phyloP scores from a whole-genome alignment of 1,140 invertebrate species.

The Caerostris darwini region DNA sequence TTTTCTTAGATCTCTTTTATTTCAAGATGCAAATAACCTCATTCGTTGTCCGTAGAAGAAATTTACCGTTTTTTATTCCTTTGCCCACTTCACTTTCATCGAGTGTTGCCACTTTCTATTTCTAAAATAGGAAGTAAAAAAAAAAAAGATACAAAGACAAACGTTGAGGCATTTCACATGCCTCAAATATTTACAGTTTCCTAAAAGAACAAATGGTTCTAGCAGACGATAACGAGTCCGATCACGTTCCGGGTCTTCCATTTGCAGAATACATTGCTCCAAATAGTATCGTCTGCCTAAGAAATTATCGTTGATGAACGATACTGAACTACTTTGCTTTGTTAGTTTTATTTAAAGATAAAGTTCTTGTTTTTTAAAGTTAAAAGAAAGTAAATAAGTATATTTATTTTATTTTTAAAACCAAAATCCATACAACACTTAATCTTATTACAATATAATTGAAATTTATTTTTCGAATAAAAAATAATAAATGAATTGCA shows the following conservation, averaged over 20 bases:
- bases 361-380: not conserved
- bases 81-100: conserved; percentile 4
- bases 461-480: too few species aligned
- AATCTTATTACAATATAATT: too few species aligned
- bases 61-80: conserved; percentile 17
- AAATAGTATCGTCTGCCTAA: not conserved
- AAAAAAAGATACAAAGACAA: not conserved
- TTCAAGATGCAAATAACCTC: conserved; percentile 66
- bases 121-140: not conserved
- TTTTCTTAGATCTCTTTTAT: conserved; percentile 35
- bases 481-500: too few species aligned
- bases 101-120: not conserved
- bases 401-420: too few species aligned
- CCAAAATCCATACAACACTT: too few species aligned
- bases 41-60: conserved; percentile 43
- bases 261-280: not conserved
- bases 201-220: conserved; percentile 11
- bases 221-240: conserved; percentile 10
- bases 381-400: not conserved
- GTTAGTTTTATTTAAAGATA: not conserved
- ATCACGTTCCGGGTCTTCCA: conserved; percentile 6
- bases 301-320: not conserved
- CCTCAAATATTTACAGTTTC: conserved; percentile 28
- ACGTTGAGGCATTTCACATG: not conserved
- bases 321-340: not conserved